Base-by-base conservation (phyloP, 2,797 vertebrate genomes). In the Spondyliosoma cantharus region DNA sequence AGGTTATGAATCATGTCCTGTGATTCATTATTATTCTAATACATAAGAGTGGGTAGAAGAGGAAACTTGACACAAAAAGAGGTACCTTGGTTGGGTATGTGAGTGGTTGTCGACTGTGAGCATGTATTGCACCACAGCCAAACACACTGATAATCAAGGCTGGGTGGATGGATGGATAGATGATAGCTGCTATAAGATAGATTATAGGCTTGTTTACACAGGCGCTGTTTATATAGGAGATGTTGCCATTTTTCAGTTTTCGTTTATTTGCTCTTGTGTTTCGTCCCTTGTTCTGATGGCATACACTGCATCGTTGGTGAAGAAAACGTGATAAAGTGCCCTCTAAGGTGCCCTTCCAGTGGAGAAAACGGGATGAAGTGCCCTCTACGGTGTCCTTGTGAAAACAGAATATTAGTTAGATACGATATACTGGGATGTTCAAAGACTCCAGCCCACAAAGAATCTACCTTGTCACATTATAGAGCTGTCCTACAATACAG, bases 1-100 rank as follows among this genome's bases (percentile, higher is more conserved):
- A 50, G 63, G 48, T 70, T 81, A 84, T 90, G 74, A 91, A 93
- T 93, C 87, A 88, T 43, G 58, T 4, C 6, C 27, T 54, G 24
- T 58, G 49, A 78, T 66, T 83, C 17, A 73, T 85, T 77, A 42
- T 78, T 71, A 67, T 60, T 50, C 20, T 57, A 17, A 12, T 6
- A 54, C 54, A 77, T 45, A 67, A 77, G 61, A 71, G 74, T 32
- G 63, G 32, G 68, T 7, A 42, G 52, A 60, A 68, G 57, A 59
- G 57, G 48, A 76, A 20, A 69, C 64, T 4, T 54, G 1, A 67
- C 78, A 79, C 12, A 78, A 58, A 67, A 78, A 60, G 43, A 14
- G 22, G 4, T 53, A 37, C 13, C 50, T 64, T 32, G 29, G 52
- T 45, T 68, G 68, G 67, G 24, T 37, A 75, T 81, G 54, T 84